Base-by-base conservation (phyloP, 2,888 invertebrate genomes). In the Ernsta delagoae region DNA sequence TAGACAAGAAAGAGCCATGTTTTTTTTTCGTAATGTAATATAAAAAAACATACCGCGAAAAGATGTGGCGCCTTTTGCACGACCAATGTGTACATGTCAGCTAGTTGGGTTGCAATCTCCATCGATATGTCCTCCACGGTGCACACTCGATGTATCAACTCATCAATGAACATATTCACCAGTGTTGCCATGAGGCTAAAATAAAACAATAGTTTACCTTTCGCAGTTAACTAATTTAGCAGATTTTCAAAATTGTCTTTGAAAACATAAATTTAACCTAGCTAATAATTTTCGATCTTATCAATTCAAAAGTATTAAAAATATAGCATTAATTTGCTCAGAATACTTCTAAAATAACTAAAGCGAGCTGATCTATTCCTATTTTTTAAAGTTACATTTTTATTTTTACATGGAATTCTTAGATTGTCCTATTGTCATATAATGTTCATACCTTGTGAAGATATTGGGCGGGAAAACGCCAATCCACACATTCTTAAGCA, bases 401-500 rank as follows among this genome's bases (percentile, higher is more conserved):
- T 16, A 16, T 16, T 16, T 16, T 16, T 16, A 4, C 4, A 36
- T 36, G 36, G 5, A 36, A 36, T 6, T 36, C 36, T 36, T 36
- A 36, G 36, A 36, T 36, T 36, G 6, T 36, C 36, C 5, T 36
- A 36, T 36, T 36, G 36, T 5, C 36, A 4, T 36, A 36, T 36
- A 36, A 3, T 36, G 36, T 36, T 5, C 8, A 41, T 79, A 93
- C 94, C 87, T 96, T 74, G 95, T 96, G 82, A 97, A 98, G 9
- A 97, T 95, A 74, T 95, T 95, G 65, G 93, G 87, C 0, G 98
- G 97, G 67, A 99, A 94, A 6, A 98, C 96, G 76, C 96, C 96
- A 71, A 96, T 94, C 98, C 98, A 99, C 7, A 98, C 97, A 71
- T 97, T 97, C 88, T 96, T 96, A 11, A 99, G 87, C 66, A 98